Base-by-base conservation (phyloP, 2,888 invertebrate genomes). In the Drosophila macrothrix region DNA sequence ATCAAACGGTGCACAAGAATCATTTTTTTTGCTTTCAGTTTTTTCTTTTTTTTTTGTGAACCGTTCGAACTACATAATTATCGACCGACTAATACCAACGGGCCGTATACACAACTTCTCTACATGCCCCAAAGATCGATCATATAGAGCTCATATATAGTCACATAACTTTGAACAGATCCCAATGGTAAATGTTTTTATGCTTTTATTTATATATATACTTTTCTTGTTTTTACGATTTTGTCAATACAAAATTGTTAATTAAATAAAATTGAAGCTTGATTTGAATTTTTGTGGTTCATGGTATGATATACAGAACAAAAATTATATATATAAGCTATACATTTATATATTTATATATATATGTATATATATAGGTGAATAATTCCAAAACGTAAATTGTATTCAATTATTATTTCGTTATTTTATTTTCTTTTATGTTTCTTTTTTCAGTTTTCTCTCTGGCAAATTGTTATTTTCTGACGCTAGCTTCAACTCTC, bases 151-250 rank as follows among this genome's bases (percentile, higher is more conserved):
- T 71, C 25, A 61, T 76, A 62, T 76, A 80, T 67, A 72, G 67
- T 79, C 77, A 89, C 78, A 82, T 73, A 82, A 75, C 88, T 90
- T 90, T 90, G 87, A 87, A 87, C 87, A 87, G 87, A 87, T 87
- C 87, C 90, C 90, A 90, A 90, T 85, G 84, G 72, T 72, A 79
- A 77, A 84, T 84, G 70, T 61, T 80, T 70, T 70, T 54, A 19
- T 19, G 37, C 33, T 37, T 61, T 69, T 65, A 43, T 61, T 54
- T 41, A 41, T 41, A 41, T 12, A n/a, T n/a, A n/a, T 43, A 43
- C n/a, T 60, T 67, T 39, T 37, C 29, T 72, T 60, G 25, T 4
- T 52, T 59, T 65, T 49, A 41, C 22, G 50, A 50, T 50, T 60
- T 55, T 50, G 28, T 70, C 31, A 64, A 64, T 46, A 67, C 55